A percentile compares a stretch with the other conserved stretches of the same genome.
Evolutionary conservation across 2,113 vertebrate species (phyloP).

Genomic region (Caranx melampygus): DNA sequence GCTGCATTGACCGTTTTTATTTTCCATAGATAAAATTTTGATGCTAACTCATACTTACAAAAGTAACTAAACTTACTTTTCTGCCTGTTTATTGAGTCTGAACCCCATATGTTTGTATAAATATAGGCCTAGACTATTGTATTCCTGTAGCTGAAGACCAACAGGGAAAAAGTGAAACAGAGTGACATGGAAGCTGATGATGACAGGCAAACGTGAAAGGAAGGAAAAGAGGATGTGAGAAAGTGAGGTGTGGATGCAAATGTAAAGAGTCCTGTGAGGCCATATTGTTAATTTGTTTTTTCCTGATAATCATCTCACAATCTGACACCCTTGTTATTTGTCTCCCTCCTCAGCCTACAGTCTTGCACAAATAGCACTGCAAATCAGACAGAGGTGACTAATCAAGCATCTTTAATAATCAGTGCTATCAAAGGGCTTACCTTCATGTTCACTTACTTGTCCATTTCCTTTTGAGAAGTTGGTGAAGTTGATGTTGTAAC

Average conservation of each 20-base stretch:
- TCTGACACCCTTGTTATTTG: conserved; percentile 6
- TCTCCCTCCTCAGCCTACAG: not conserved
- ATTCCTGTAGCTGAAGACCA: not conserved
- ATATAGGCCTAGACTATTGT: not conserved
- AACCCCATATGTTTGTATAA: not conserved
- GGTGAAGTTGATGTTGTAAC: conserved; percentile 22
- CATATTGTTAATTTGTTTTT: conserved; percentile 25
- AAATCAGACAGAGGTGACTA: conserved; percentile 14
- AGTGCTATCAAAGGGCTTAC: conserved; percentile 15
- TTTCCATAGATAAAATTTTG: no score
- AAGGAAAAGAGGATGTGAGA: conserved; percentile 16
- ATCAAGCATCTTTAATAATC: conserved; percentile 41
- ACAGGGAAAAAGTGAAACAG: conserved; percentile 17
- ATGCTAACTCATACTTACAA: not conserved
- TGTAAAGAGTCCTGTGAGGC: conserved; percentile 7
- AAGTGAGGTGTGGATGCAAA: conserved; percentile 42
- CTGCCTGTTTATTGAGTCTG: not conserved
- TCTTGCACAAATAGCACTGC: not conserved
- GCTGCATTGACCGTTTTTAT: not conserved
- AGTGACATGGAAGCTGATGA: not conserved
- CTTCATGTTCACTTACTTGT: conserved; percentile 30
- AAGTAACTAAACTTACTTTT: not conserved
- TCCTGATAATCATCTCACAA: conserved; percentile 48
- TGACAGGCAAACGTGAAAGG: conserved; percentile 26
- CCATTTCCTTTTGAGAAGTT: conserved; percentile 43